Base-by-base conservation (phyloP, 2,888 invertebrate genomes). In the Heliothis peltigera region DNA sequence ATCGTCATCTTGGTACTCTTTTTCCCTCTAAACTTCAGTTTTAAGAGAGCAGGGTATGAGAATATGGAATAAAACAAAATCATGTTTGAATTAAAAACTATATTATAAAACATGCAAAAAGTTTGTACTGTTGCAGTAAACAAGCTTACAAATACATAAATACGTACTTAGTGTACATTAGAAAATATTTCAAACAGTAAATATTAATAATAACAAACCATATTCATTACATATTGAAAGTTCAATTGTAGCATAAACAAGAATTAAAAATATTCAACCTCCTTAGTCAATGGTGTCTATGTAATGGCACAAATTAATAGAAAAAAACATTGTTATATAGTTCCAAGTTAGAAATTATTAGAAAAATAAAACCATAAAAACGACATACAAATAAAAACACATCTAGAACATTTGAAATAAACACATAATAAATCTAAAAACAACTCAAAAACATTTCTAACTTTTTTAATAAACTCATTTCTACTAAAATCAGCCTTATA, bases 161-260 rank as follows among this genome's bases (percentile, higher is more conserved):
- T 60, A 17, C 58, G 83, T 81, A 82, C 80, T 19, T 63, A 81
- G 21, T 75, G 78, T 79, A 79, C 81, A 17, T 48, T 63, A 44
- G n/a, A 60, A 62, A 68, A 62, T 46, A 35, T n/a, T 53, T 17
- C 46, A 39, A 10, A 42, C 44, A 56, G 39, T 39, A 39, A 39
- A 39, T 15, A n/a, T 4, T n/a, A 15, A 35, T 15, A 15, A 28
- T 28, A 10, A 28, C 10, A 39, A 39, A 39, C 15, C 39, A 39
- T 39, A 15, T 39, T 39, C n/a, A 39, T n/a, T 39, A 39, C 12
- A 32, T 32, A 32, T 32, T 12, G 28, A 28, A 32, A 32, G 32
- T 32, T 1, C 3, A n/a, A n/a, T n/a, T 32, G 12, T 12, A 12
- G 12, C 32, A 32, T 32, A 12, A 12, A 32, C 32, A 32, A 32